Evolutionary conservation across 2,888 invertebrate species (phyloP).

Genomic region (Machimus rusticus): DNA sequence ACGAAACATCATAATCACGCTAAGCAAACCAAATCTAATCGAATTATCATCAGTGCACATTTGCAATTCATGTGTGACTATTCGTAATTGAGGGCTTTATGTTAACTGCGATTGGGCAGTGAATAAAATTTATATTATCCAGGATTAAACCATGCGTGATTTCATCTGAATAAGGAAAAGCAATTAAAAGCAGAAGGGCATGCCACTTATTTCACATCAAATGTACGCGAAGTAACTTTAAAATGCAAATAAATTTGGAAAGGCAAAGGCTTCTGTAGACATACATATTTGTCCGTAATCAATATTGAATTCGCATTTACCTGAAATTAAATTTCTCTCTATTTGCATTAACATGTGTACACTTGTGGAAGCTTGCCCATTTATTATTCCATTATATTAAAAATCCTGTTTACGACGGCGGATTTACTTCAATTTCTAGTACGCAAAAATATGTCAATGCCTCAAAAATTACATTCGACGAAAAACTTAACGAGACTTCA

Average conservation of each 20-base stretch:
- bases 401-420: not conserved
- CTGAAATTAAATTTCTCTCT: not conserved
- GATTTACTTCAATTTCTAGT: not conserved
- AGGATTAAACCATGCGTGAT: not conserved
- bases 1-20: not conserved
- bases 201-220: not conserved
- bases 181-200: not conserved
- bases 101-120: not conserved
- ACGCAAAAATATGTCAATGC: not conserved
- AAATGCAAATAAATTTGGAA: not conserved
- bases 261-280: not conserved
- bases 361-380: not conserved
- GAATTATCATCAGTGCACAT: conserved; percentile 1
- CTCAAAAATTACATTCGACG: not conserved
- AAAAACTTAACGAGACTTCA: not conserved
- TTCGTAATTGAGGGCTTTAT: conserved; percentile 3
- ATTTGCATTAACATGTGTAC: not conserved
- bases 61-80: not conserved
- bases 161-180: not conserved
- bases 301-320: not conserved
- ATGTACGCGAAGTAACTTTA: not conserved
- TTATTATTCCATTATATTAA: not conserved
- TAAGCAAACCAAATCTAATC: not conserved
- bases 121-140: conserved; percentile 1
- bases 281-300: not conserved